Percentiles rank a stretch among this genome's conserved stretches.
Conservation (phyloP, 2,888 invertebrate species). For the Apamea sordens region DNA sequence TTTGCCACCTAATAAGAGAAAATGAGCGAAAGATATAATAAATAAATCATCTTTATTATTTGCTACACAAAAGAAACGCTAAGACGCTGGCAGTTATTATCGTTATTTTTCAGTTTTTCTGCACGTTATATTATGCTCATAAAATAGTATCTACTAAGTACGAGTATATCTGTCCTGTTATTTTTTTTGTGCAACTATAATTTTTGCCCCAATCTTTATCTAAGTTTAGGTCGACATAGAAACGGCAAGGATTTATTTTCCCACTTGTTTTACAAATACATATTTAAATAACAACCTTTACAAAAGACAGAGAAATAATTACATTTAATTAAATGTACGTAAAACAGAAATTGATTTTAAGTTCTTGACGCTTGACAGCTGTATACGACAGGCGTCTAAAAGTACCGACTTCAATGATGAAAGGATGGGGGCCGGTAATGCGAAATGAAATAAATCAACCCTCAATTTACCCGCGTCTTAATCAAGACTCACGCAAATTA, state of each 20-base stretch:
- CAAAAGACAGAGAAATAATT: constrained; percentile 16
- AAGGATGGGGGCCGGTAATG: constrained; percentile 42
- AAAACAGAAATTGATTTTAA: constrained; percentile 47
- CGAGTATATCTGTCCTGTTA: background rate
- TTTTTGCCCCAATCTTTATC: background rate
- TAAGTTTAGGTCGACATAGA: background rate
- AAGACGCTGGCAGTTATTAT: constrained; percentile 23
- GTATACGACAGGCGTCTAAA: constrained; percentile 41
- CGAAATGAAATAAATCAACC: constrained; percentile 58
- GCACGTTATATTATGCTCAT: background rate
- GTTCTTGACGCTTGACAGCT: constrained; percentile 39
- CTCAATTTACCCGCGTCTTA: constrained; percentile 59
- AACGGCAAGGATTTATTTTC: background rate
- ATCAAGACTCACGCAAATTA: constrained; percentile 59
- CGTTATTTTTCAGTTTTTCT: constrained; percentile 22
- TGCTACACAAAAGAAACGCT: constrained; percentile 20
- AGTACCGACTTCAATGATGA: constrained; percentile 43
- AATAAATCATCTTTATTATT: constrained; percentile 52
- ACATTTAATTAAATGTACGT: constrained; percentile 42
- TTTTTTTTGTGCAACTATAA: no score
- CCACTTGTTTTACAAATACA: background rate
- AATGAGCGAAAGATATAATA: constrained; percentile 46
- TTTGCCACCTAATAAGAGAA: constrained; percentile 42
- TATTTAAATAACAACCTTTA: background rate
- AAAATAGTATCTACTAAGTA: background rate